Percentiles rank a stretch among this genome's conserved stretches.
Evolutionary conservation across 92 coral and sea anemone genomes (phyloP).

Genomic region (Plumapathes pennacea): DNA sequence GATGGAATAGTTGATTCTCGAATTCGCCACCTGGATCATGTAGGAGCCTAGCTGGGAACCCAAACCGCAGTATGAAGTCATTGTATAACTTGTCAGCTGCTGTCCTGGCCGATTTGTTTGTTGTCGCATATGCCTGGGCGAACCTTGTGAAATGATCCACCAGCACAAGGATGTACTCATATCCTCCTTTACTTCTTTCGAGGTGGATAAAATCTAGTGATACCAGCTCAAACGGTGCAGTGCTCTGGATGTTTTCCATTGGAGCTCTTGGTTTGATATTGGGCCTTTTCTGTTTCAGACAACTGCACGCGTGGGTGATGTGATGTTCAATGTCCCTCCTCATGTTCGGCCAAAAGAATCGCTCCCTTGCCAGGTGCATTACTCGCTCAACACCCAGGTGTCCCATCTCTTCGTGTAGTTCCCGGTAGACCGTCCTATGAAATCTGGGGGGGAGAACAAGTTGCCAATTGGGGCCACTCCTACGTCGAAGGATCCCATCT

Average conservation of each 20-base stretch:
- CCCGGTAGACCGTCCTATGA: conserved; percentile 16
- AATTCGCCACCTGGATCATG: conserved; percentile 22
- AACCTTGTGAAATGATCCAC: conserved; percentile 22
- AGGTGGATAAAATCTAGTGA: conserved; percentile 22
- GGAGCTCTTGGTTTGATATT: conserved; percentile 30
- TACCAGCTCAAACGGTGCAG: conserved; percentile 26
- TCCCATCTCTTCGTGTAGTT: conserved; percentile 52
- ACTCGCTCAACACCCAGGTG: conserved; percentile 38
- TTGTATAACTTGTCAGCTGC: conserved; percentile 25
- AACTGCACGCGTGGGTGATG: conserved; percentile 6
- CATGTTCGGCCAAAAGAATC: conserved; percentile 47
- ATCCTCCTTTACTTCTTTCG: conserved; percentile 8
- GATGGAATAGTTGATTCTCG: conserved; percentile 25
- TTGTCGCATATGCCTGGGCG: conserved; percentile 15
- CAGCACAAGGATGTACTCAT: conserved; percentile 9
- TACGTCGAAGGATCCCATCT: conserved; percentile 20
- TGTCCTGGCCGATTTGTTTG: conserved; percentile 26
- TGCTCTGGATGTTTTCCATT: conserved; percentile 11
- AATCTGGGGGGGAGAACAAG: conserved; percentile 35
- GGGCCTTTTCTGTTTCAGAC: conserved; percentile 34
- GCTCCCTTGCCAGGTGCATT: conserved; percentile 27
- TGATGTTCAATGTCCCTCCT: conserved; percentile 13
- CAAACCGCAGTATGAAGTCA: conserved; percentile 19
- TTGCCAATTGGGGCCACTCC: no score
- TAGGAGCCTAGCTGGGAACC: conserved; percentile 22